Conservation (phyloP, 2,888 invertebrate species). For the Chydorus sphaericus region DNA sequence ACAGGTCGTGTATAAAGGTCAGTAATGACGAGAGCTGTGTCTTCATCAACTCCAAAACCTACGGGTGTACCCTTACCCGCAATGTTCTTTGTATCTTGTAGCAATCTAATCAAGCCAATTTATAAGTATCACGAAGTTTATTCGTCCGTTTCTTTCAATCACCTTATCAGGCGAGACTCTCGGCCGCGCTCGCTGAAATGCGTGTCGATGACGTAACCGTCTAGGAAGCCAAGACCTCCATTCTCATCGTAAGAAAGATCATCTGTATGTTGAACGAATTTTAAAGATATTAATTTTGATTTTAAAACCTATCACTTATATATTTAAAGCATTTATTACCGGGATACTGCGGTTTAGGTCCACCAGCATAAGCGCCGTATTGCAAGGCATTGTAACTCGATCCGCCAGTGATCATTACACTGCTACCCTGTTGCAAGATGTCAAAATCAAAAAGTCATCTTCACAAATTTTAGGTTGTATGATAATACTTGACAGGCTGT, state of each 20-base stretch:
- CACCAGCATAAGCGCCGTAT: constrained; percentile 15
- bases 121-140: background rate
- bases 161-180: constrained; percentile 10
- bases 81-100: constrained; percentile 11
- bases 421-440: background rate
- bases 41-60: constrained; percentile 15
- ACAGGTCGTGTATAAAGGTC: constrained; percentile 6
- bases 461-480: background rate
- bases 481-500: constrained; percentile 12
- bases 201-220: constrained; percentile 15
- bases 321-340: too few species aligned
- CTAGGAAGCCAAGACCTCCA: constrained; percentile 15
- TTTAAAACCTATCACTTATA: too few species aligned
- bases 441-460: background rate
- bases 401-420: constrained; percentile 16
- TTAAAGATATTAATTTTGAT: too few species aligned
- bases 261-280: constrained; percentile 13
- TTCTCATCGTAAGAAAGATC: constrained; percentile 15
- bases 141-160: background rate
- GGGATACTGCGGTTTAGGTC: background rate
- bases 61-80: constrained; percentile 1
- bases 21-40: constrained; percentile 10
- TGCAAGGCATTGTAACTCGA: constrained; percentile 11
- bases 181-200: constrained; percentile 16
- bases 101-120: background rate